Conservation (phyloP, 2,797 vertebrate species). For the Mycteria americana region DNA sequence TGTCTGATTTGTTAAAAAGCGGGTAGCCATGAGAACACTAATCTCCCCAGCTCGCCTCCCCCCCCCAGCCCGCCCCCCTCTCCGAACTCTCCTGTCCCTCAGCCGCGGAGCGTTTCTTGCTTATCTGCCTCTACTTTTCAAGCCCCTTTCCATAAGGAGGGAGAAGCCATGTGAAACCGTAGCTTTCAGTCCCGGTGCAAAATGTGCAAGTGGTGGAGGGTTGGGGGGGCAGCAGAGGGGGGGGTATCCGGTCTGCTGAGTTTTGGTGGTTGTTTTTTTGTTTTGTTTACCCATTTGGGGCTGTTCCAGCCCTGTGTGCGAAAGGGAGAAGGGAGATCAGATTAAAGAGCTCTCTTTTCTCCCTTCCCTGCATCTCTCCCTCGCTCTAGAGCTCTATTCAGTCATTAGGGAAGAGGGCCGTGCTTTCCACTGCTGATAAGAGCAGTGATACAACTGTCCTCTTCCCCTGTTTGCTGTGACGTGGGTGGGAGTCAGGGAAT, state of each 20-base stretch:
- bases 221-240: not conserved
- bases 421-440: not conserved
- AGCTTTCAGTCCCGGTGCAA: not conserved
- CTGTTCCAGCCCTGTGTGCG: not conserved
- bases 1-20: constrained; percentile 77
- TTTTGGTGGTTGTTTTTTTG: constrained; percentile 11
- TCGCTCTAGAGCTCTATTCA: not conserved
- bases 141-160: not conserved
- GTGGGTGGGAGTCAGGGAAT: not conserved
- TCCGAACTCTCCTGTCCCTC: not conserved
- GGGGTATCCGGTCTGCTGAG: constrained; percentile 23
- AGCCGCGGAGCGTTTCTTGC: not conserved
- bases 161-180: constrained; percentile 3
- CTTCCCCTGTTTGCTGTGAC: not conserved
- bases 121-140: constrained; percentile 5
- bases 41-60: not conserved
- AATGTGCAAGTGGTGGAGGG: not conserved
- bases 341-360: not conserved
- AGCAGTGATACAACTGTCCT: not conserved
- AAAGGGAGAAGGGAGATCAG: not conserved
- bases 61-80: not conserved
- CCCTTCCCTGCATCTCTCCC: not conserved
- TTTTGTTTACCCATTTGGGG: constrained; percentile 45
- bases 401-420: not conserved
- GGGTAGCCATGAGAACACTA: constrained; percentile 55